Base-by-base conservation (phyloP, 2,888 invertebrate genomes). In the Drosophila meridiana region DNA sequence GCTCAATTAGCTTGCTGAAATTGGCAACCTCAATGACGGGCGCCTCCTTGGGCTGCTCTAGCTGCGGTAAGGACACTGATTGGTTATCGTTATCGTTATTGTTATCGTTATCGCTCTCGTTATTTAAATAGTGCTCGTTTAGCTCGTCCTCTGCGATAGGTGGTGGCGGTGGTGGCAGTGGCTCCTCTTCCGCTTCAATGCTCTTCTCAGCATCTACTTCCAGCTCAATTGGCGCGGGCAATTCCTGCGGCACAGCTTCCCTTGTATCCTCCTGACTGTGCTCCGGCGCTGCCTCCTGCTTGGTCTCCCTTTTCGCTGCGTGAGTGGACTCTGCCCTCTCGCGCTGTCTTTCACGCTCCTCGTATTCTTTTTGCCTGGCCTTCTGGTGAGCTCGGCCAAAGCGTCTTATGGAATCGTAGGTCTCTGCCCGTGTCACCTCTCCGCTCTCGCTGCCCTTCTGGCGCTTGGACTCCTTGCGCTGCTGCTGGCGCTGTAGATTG, bases 361-460 rank as follows among this genome's bases (percentile, higher is more conserved):
- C 81, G 67, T 80, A 76, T 61, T 93, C 92, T 14, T 75, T 87
- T 52, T 92, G 92, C 40, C 93, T 82, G 36, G 89, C 92, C 73
- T 89, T 87, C 65, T 93, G 93, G 69, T 93, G 92, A 0, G 92
- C 92, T 30, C 90, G 90, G 26, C 92, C 92, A 59, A 93, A 93
- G 34, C 92, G 90, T 66, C 92, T 86, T 58, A 93, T 93, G 32
- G 93, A 93, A 70, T 93, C 92, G 81, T 92, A 90, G 57, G 92
- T 92, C 63, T 92, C 87, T 3, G 87, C 92, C 26, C 80, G 59
- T 2, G 91, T 90, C 32, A 91, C 89, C 69, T 72, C 40, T 20
- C 55, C 69, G 53, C 40, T 53, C 26, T 69, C 66, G 38, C 32
- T 5, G 42, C 34, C 60, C 11, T 62, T 53, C 36, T 68, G 63